Evolutionary conservation across 2,797 vertebrate genomes (phyloP).

Genomic region (Aplochiton taeniatus): DNA sequence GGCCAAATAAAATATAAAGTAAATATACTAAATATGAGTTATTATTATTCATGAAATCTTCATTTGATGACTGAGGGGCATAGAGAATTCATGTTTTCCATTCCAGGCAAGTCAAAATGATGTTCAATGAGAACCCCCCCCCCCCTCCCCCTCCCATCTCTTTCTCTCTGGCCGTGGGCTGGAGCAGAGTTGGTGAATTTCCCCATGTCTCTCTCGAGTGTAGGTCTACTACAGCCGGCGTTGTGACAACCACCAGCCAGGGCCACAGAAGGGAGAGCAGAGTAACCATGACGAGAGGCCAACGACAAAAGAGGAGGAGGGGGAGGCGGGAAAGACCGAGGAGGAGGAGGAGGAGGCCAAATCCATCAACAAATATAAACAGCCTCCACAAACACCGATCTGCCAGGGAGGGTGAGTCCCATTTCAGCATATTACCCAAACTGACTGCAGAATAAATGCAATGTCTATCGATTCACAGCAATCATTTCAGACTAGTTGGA

Average conservation of each 20-base stretch:
- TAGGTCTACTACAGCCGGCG: conserved; percentile 83
- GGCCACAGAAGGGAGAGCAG: conserved; percentile 73
- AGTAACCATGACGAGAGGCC: conserved; percentile 64
- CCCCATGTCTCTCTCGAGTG: conserved; percentile 67
- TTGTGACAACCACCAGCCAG: conserved; percentile 71
- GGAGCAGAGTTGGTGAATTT: conserved; percentile 77
- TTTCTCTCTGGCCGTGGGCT: conserved; percentile 70
- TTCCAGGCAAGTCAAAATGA: not conserved
- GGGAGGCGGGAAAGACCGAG: conserved; percentile 18
- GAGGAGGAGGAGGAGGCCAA: conserved; percentile 68
- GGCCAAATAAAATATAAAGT: too few species aligned
- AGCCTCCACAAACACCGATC: conserved; percentile 80
- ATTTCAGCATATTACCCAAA: not conserved
- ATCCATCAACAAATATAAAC: conserved; percentile 76
- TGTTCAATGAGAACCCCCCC: conserved; percentile 62
- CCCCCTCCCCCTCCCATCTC: conserved; percentile 51
- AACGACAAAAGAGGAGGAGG: conserved; percentile 61
- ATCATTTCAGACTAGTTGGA: too few species aligned
- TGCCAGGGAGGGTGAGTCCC: conserved; percentile 89
- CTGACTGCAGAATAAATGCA: not conserved
- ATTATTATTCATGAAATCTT: too few species aligned
- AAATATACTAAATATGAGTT: too few species aligned
- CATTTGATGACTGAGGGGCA: too few species aligned
- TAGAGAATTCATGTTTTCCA: too few species aligned
- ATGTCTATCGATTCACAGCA: too few species aligned